A percentile compares a stretch with the other conserved stretches of the same genome.
phyloP scores from a whole-genome alignment of 2,888 invertebrate species.

The Chironomus riparius region DNA sequence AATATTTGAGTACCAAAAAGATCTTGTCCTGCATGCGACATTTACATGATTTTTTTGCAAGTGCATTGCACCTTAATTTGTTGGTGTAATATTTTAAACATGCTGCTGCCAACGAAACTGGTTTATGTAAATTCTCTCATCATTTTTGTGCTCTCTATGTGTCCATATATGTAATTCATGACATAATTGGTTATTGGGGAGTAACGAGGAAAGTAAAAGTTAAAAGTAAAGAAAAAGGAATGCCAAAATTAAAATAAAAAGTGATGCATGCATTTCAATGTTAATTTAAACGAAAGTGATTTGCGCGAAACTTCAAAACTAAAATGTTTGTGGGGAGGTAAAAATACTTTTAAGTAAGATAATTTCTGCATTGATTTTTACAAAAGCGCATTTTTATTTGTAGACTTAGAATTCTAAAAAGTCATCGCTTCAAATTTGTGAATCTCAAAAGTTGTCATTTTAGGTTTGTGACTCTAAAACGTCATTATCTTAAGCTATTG shows the following conservation, averaged over 20 bases:
- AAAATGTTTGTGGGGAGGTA: background rate
- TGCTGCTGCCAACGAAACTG: background rate
- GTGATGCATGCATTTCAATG: background rate
- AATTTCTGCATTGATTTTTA: too few species aligned
- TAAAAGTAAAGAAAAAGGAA: background rate
- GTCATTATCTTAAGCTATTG: too few species aligned
- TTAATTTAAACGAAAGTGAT: constrained; percentile 16
- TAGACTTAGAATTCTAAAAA: too few species aligned
- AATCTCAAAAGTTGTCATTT: too few species aligned
- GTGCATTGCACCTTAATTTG: background rate
- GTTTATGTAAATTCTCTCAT: constrained; percentile 17
- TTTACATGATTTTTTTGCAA: background rate
- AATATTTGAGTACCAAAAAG: background rate
- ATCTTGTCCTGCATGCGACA: background rate
- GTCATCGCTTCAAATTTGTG: too few species aligned
- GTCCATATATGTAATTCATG: background rate
- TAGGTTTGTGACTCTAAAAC: too few species aligned
- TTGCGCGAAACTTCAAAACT: constrained; percentile 7
- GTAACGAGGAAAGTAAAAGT: constrained; percentile 6
- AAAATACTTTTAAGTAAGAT: too few species aligned
- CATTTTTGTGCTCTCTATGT: background rate
- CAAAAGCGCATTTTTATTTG: too few species aligned
- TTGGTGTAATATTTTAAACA: background rate
- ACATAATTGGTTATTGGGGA: constrained; percentile 12
- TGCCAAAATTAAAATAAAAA: background rate